Evolutionary conservation across 2,113 vertebrate species (phyloP).

Genomic region (Odocoileus hemionus): DNA sequence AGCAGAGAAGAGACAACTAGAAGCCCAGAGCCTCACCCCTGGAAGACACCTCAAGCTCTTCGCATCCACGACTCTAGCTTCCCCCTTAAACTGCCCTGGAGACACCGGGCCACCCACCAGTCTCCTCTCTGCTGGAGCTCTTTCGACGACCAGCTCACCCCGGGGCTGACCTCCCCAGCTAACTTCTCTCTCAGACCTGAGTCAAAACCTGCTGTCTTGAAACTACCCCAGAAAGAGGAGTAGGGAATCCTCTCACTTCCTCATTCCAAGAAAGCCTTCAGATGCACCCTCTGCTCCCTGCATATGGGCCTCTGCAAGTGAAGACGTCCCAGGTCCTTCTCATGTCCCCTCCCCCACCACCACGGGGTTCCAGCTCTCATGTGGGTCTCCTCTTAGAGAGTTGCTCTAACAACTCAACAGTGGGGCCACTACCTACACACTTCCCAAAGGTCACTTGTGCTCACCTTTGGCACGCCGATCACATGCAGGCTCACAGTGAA

Average conservation of each 20-base stretch:
- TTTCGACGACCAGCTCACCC: background rate
- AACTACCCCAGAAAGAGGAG: background rate
- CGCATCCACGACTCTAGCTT: fast-evolving
- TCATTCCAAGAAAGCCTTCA: background rate
- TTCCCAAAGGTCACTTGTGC: background rate
- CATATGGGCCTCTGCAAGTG: background rate
- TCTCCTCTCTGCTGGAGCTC: background rate
- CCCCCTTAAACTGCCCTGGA: background rate
- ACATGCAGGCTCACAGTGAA: fast-evolving
- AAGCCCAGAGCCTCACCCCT: background rate
- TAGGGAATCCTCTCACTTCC: background rate
- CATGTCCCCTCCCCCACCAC: fast-evolving
- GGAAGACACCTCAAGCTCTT: background rate
- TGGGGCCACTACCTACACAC: background rate
- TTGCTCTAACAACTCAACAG: background rate
- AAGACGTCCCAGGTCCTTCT: background rate
- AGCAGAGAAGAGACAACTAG: background rate
- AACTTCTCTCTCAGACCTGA: background rate
- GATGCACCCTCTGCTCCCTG: too few species aligned
- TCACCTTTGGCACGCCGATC: background rate
- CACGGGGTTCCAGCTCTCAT: background rate
- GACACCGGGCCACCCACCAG: background rate
- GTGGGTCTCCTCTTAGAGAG: background rate
- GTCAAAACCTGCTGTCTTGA: background rate
- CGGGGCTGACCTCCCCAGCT: background rate